These are phyloP conservation scores for Myotis davidii DNA, from an alignment of 2,113 vertebrate species.

Conservation along the genomic window DNA sequence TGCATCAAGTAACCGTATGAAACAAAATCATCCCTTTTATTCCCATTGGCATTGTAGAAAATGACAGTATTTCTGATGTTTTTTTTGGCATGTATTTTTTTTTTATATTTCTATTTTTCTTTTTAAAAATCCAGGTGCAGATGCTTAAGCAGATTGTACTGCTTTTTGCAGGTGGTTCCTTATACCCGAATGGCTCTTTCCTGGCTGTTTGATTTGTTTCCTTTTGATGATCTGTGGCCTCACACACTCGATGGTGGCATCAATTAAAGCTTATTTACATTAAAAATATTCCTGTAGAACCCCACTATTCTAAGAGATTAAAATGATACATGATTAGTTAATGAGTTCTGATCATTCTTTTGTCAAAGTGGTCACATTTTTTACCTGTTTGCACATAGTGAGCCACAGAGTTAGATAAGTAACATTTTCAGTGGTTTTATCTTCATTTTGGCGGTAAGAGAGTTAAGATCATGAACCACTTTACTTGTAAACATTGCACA, in stretches of 20 bases:
- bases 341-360: background rate
- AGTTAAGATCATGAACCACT: background rate
- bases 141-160: background rate
- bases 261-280: background rate
- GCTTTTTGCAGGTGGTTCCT: background rate
- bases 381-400: background rate
- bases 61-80: background rate
- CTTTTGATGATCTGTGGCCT: background rate
- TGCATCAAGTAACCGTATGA: background rate
- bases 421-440: background rate
- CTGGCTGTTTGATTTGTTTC: background rate
- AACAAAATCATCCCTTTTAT: background rate
- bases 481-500: background rate
- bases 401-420: background rate
- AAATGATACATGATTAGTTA: background rate
- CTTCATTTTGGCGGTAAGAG: background rate
- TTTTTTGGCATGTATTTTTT: background rate
- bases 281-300: background rate
- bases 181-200: background rate
- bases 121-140: background rate
- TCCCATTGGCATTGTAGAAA: background rate
- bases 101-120: background rate
- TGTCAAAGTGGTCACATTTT: background rate
- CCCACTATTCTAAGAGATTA: background rate
- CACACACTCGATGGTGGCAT: background rate